Evolutionary conservation across 2,113 vertebrate genomes (phyloP).

Genomic region (Istiophorus platypterus): DNA sequence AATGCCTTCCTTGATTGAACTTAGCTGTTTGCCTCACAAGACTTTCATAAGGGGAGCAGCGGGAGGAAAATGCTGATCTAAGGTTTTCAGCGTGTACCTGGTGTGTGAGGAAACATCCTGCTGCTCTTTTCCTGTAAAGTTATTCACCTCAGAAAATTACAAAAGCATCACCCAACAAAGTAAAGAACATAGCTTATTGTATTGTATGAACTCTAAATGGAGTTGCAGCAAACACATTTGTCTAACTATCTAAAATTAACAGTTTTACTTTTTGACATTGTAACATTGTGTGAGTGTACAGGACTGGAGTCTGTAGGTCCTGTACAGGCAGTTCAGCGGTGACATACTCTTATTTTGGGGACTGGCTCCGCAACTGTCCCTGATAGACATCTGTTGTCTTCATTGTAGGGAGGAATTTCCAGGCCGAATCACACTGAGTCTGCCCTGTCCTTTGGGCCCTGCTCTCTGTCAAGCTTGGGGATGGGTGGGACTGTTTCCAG

Average conservation of each 20-base stretch:
- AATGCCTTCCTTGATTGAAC: slow-evolving; percentile 30
- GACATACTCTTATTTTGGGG: slow-evolving; percentile 18
- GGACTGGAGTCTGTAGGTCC: neutral
- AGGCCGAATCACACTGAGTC: slow-evolving; percentile 23
- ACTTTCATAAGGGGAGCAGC: slow-evolving; percentile 27
- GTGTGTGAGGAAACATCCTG: slow-evolving; percentile 24
- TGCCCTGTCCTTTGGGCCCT: slow-evolving; percentile 31
- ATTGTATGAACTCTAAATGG: slow-evolving; percentile 23
- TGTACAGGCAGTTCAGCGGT: neutral
- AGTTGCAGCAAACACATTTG: slow-evolving; percentile 21
- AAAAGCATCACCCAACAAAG: slow-evolving; percentile 22
- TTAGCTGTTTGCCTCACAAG: slow-evolving; percentile 28
- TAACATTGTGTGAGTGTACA: too few species aligned
- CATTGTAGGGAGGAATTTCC: slow-evolving; percentile 40
- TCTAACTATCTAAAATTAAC: slow-evolving; percentile 30
- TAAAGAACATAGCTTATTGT: slow-evolving; percentile 1
- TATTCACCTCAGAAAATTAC: slow-evolving; percentile 31
- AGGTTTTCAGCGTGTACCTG: slow-evolving; percentile 22
- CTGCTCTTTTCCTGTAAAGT: slow-evolving; percentile 17
- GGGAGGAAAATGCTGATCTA: slow-evolving; percentile 45
- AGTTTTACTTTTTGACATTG: slow-evolving; percentile 17
- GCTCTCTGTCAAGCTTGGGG: slow-evolving; percentile 11
- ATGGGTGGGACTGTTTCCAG: slow-evolving; percentile 42
- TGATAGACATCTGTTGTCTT: slow-evolving; percentile 41
- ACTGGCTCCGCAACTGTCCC: slow-evolving; percentile 18